Evolutionary conservation across 2,888 invertebrate species (phyloP), one percentile per base, ranked within the genome.

Genomic region (Parnassius orleans): DNA sequence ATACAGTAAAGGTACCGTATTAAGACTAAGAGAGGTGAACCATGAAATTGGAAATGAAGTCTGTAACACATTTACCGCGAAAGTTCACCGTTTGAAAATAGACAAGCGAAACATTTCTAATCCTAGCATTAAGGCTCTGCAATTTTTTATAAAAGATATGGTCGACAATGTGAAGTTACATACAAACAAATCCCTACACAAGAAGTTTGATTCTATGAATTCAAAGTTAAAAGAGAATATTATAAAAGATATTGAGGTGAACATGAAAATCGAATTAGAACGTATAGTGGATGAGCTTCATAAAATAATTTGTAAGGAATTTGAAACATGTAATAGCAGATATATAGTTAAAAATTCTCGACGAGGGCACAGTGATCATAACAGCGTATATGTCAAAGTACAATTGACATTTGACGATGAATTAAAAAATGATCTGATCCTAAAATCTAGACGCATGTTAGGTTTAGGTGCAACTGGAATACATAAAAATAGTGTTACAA

Each of bases 281-380:
- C 82, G 82, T 65, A 61, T 84, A 19, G 72, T 74, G 67, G 68
- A 65, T 2, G 73, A 76, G 9, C 68, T 73, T 2, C 60, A 64
- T 12, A 65, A 69, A 1, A 75, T 66, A 60, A 69, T 84, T n/a
- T 90, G 89, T 66, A 51, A 64, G 0, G 63, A 68, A 19, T 89
- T 90, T 59, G 64, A 71, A 2, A 60, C 71, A 0, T 89, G 89
- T 57, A 86, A 87, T 43, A 73, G 79, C 5, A 70, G 64, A 54
- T 74, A 65, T 54, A 57, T 33, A 60, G 65, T 14, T 70, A 71
- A 44, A 65, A 70, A 11, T 51, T 48, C 9, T 47, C 61, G 9
- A 60, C n/a, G 24, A 12, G 41, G 3, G 9, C 47, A 33, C 60
- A 15, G 51, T 7, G 64, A 69, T 15, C 56, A 44, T 5, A 72